Conservation (phyloP, 2,888 invertebrate species). For the Diarsia mendica region DNA sequence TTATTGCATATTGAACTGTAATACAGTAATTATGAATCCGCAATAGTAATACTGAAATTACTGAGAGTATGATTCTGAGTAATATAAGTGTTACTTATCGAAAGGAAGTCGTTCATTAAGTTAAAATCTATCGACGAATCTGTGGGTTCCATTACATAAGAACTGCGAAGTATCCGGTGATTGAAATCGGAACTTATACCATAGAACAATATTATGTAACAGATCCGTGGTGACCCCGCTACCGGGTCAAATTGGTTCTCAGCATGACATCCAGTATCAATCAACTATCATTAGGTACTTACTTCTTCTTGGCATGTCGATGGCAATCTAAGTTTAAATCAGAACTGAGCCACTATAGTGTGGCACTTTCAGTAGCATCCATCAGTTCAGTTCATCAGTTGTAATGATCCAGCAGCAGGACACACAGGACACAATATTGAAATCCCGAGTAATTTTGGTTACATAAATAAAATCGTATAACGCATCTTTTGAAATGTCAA, state of each 20-base stretch:
- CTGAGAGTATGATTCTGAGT: background rate
- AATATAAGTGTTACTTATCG: conserved; percentile 4
- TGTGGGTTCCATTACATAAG: conserved; percentile 22
- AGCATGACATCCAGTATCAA: background rate
- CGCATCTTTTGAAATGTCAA: too few relatives aligned
- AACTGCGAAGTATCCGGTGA: conserved; percentile 17
- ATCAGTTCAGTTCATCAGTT: too few relatives aligned
- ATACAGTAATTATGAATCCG: background rate
- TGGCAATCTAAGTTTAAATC: too few relatives aligned
- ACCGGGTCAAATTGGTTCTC: conserved; percentile 21
- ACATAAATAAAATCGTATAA: too few relatives aligned
- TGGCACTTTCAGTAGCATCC: too few relatives aligned
- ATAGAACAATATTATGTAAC: conserved; percentile 31
- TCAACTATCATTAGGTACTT: background rate
- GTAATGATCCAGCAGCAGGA: too few relatives aligned
- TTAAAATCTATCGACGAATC: conserved; percentile 11
- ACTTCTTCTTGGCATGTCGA: background rate
- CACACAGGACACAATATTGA: too few relatives aligned
- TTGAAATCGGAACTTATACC: conserved; percentile 28
- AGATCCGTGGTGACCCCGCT: conserved; percentile 5
- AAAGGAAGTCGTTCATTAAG: conserved; percentile 24
- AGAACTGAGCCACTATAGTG: too few relatives aligned
- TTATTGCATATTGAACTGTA: background rate
- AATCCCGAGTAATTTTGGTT: too few relatives aligned
- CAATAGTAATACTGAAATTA: background rate